phyloP scores from a whole-genome alignment of 1,140 invertebrate species.

The Drosophila bocki region DNA sequence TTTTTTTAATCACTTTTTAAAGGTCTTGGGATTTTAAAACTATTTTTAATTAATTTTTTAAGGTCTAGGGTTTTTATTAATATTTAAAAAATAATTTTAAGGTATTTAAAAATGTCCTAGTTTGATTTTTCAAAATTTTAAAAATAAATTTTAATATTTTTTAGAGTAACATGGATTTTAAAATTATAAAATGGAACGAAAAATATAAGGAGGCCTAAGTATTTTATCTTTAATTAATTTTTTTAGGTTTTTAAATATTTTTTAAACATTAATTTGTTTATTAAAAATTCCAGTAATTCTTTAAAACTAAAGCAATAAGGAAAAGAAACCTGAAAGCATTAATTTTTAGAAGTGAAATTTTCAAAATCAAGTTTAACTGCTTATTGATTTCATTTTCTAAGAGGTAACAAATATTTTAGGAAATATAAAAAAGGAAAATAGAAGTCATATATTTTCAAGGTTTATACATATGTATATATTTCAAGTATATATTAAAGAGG shows the following conservation, averaged over 20 bases:
- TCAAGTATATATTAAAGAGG: no score
- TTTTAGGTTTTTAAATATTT: background rate
- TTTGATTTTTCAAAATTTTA: no score
- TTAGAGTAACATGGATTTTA: background rate
- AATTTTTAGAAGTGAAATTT: background rate
- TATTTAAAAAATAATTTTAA: background rate
- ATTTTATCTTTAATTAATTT: background rate
- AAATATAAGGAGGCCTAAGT: background rate
- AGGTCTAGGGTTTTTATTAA: no score
- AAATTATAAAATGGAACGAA: background rate
- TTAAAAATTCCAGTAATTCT: background rate
- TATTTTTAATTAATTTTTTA: no score
- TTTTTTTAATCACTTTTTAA: conserved; percentile 1
- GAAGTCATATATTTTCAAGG: no score
- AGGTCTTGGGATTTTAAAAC: background rate
- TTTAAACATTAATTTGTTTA: background rate
- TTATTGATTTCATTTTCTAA: background rate
- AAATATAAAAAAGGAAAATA: background rate
- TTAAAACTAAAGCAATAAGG: background rate
- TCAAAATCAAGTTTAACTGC: background rate
- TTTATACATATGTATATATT: no score
- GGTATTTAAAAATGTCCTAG: no score
- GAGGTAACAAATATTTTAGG: background rate
- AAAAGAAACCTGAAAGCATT: no score
- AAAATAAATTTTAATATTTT: background rate